phyloP scores from a whole-genome alignment of 2,113 vertebrate genomes.

The Alligator mississippiensis region DNA sequence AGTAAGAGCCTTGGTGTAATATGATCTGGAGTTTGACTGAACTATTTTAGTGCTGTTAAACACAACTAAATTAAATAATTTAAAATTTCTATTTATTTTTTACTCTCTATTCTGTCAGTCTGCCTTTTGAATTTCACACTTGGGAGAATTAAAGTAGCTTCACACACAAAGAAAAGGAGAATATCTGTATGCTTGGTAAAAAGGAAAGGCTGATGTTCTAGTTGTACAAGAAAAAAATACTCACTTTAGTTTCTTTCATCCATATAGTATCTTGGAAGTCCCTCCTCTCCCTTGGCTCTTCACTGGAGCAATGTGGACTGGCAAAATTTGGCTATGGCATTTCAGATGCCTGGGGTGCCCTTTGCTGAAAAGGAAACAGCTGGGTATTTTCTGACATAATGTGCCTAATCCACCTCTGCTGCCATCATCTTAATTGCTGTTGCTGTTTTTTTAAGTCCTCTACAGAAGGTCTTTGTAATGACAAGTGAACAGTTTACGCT shows the following conservation, averaged over 20 bases:
- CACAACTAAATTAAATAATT: not conserved
- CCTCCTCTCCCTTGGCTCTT: not conserved
- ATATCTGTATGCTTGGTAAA: not conserved
- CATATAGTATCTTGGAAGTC: not conserved
- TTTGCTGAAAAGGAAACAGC: conserved; percentile 40
- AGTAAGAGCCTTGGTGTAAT: conserved; percentile 12
- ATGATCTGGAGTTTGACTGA: conserved; percentile 27
- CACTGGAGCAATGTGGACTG: not conserved
- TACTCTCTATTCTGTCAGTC: not conserved
- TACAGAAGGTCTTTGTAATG: conserved; percentile 72
- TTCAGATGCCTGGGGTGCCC: not conserved
- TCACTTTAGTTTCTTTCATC: not conserved
- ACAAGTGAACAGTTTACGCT: conserved; percentile 60
- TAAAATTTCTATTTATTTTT: not conserved
- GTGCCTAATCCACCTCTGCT: conserved; percentile 68
- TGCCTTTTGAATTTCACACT: not conserved
- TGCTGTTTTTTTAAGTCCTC: conserved; percentile 61
- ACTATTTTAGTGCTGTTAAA: conserved; percentile 20
- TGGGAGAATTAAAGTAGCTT: not conserved
- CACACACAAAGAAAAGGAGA: not conserved
- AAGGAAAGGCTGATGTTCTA: not conserved
- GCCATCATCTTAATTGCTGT: conserved; percentile 70
- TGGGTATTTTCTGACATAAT: conserved; percentile 47
- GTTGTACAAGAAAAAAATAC: not conserved
- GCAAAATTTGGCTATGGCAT: not conserved